Conservation (phyloP, 2,797 vertebrate genomes). For the Cyprinella venusta region DNA sequence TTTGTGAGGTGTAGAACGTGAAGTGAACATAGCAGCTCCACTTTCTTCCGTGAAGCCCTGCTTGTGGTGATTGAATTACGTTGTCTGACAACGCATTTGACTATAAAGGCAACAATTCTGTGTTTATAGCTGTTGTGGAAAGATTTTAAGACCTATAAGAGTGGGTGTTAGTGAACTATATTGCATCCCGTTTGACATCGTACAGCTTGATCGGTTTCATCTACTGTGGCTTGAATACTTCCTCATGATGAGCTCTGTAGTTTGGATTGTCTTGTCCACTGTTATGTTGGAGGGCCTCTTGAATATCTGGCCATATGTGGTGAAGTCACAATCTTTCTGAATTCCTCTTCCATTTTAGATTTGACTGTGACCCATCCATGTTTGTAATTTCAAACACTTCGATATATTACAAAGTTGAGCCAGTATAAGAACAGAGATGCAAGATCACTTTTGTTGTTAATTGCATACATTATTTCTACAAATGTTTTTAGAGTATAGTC, state of each 20-base stretch:
- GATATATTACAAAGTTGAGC: background rate
- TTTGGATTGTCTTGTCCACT: background rate
- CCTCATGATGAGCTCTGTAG: background rate
- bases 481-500: background rate
- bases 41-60: background rate
- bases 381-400: conserved; percentile 22
- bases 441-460: background rate
- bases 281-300: background rate
- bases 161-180: background rate
- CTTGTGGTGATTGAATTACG: background rate
- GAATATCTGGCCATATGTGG: conserved; percentile 27
- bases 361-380: conserved; percentile 23
- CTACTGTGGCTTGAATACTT: background rate
- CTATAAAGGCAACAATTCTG: background rate
- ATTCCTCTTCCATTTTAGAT: conserved; percentile 22
- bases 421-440: background rate
- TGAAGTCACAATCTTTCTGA: background rate
- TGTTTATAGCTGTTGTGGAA: conserved; percentile 4
- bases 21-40: conserved; percentile 10
- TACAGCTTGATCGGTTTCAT: background rate
- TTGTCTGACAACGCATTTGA: background rate
- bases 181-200: background rate
- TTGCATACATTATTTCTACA: background rate
- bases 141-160: background rate
- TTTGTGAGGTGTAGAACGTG: conserved; percentile 13